Evolutionary conservation across 2,797 vertebrate species (phyloP), one percentile per base, ranked within the genome.

Genomic region (Kryptolebias ocellatus): DNA sequence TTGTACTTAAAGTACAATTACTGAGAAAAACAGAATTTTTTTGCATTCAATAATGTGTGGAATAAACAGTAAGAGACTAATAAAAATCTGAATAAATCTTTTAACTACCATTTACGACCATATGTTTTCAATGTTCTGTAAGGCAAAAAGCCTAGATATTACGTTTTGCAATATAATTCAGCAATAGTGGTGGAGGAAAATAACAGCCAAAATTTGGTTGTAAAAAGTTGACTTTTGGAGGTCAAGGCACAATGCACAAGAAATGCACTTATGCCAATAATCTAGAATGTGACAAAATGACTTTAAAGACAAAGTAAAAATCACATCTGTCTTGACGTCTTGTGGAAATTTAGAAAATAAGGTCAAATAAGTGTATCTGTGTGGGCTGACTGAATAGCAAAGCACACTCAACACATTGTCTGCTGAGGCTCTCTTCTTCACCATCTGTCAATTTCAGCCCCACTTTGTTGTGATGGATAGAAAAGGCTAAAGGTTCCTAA

Each of bases 301-400:
- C 1, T 65, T 57, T 24, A 27, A 39, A 70, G 18, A 37, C 31
- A 15, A 31, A 47, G 15, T 50, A 56, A 76, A 65, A 74, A 39
- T 29, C 34, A 44, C 18, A 57, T 60, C 16, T 75, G 18, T 67
- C 66, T 66, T 59, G 60, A 77, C 53, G 1, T 74, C 50, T 29
- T 53, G 9, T 27, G n/a, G 59, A 45, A 72, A 18, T 76, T 72
- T 80, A 57, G 46, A 56, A 74, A 68, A 77, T 76, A 74, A 60
- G 69, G 75, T 64, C 67, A 72, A 83, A 78, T 77, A 83, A 81
- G 71, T 74, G 75, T 66, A 74, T 69, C 31, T 27, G 37, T 45
- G 14, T 2, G 17, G 44, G 20, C 44, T 4, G 15, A 58, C 59
- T 46, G 27, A 52, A 79, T 50, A 52, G 67, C 54, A 24, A 20